phyloP scores from a whole-genome alignment of 2,888 invertebrate genomes.

The Euzetes globulus region DNA sequence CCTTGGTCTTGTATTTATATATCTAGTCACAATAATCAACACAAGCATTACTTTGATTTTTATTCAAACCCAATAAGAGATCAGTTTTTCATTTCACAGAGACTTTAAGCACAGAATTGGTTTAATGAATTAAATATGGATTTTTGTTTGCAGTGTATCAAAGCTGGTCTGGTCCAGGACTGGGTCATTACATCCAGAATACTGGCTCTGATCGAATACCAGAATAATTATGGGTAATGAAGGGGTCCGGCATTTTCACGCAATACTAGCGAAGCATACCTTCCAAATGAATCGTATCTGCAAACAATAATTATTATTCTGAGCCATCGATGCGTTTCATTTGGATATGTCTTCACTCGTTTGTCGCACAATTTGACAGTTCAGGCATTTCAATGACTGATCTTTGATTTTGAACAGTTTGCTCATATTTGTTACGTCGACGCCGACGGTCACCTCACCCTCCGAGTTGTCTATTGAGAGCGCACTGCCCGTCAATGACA shows the following conservation, averaged over 20 bases:
- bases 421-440: constrained; percentile 36
- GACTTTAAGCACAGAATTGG: too few species aligned
- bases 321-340: background rate
- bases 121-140: too few species aligned
- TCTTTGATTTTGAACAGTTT: constrained; percentile 16
- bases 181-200: background rate
- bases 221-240: background rate
- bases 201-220: background rate
- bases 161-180: background rate
- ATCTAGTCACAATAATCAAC: too few species aligned
- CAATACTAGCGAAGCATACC: background rate
- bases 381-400: background rate
- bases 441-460: constrained; percentile 40
- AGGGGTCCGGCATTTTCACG: background rate
- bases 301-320: background rate
- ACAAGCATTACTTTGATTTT: too few species aligned
- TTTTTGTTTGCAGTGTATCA: too few species aligned
- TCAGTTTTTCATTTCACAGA: too few species aligned
- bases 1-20: too few species aligned
- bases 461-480: constrained; percentile 68
- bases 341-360: background rate
- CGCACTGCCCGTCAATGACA: constrained; percentile 68
- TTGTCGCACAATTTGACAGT: background rate
- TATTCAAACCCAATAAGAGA: too few species aligned
- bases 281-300: background rate